Evolutionary conservation across 2,797 vertebrate species (phyloP), one percentile per base, ranked within the genome.

Genomic region (Thaleichthys pacificus): DNA sequence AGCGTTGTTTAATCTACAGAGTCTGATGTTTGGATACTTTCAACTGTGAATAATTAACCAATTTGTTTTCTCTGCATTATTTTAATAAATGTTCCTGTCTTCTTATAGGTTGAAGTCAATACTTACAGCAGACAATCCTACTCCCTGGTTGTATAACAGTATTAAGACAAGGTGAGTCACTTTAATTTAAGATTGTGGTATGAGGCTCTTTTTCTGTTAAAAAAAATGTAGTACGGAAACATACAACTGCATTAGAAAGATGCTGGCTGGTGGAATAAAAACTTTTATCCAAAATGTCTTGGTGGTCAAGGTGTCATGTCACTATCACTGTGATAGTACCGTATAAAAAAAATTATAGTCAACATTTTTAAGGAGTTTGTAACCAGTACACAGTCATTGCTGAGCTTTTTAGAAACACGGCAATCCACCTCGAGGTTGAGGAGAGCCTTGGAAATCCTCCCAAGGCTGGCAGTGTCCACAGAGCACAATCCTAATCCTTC

Each of bases 141-240:
- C 54, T 17, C 76, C 42, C 72, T 57, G 56, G 47, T 28, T 15
- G 28, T 56, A 49, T 47, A 64, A 66, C 65, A 80, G 60, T 60
- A 78, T 73, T 73, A 35, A 56, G 51, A 8, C 3, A 77, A 86
- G 86, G 90, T 89, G 82, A 0, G 88, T 75, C 22, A 3, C 22
- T 75, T 58, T 42, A 9, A 19, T 3, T 65, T 22, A 60, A 21
- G 26, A 9, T 12, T 56, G 30, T 61, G 42, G 38, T 42, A 15
- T 60, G 26, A 47, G 42, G 42, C 12, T 11, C 11, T 12, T 42
- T 42, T 42, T 42, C 38, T 2, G 38, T 42, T 9, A 38, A 38
- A 0, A 38, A 38, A 5, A 1, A 47, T 3, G 11, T 47, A 47
- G 9, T 14, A 47, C 7, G 42, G 42, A 47, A 14, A 47, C 42